phyloP scores from a whole-genome alignment of 2,113 vertebrate species.

The Crotalus tigris region DNA sequence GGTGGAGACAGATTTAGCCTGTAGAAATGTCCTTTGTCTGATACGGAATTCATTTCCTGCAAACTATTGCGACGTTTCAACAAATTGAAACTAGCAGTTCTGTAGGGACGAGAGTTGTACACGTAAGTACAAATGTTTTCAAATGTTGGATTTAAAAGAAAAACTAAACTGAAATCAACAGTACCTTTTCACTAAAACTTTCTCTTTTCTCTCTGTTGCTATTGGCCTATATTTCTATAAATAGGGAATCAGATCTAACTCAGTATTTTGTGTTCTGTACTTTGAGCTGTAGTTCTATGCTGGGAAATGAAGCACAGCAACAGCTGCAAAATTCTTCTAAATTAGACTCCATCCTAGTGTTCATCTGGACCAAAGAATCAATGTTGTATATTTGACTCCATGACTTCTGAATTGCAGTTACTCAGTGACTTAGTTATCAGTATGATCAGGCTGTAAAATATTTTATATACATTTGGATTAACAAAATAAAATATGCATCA shows the following conservation, averaged over 20 bases:
- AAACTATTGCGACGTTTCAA: constrained; percentile 17
- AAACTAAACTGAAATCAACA: not conserved
- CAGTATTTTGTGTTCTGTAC: not conserved
- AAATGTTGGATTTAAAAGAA: constrained; percentile 12
- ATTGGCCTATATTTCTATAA: not conserved
- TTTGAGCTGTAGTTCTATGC: not conserved
- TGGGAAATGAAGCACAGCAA: fast-evolving
- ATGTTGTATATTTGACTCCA: not conserved
- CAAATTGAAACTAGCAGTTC: constrained; percentile 53
- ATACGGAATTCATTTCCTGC: constrained; percentile 47
- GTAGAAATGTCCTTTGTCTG: constrained; percentile 34
- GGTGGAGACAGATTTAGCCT: constrained; percentile 30
- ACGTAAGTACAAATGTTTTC: constrained; percentile 42
- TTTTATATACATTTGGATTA: not conserved
- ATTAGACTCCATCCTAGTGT: not conserved
- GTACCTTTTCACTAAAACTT: fast-evolving
- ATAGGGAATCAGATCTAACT: not conserved
- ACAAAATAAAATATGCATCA: not conserved
- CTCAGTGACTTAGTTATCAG: not conserved
- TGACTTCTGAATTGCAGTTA: not conserved
- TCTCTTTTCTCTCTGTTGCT: not conserved
- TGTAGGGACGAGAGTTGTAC: constrained; percentile 1
- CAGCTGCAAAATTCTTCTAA: not conserved
- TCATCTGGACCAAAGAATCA: not conserved
- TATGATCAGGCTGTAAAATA: not conserved